Evolutionary conservation across 2,888 invertebrate genomes (phyloP).

Genomic region (Rotaria sp.): DNA sequence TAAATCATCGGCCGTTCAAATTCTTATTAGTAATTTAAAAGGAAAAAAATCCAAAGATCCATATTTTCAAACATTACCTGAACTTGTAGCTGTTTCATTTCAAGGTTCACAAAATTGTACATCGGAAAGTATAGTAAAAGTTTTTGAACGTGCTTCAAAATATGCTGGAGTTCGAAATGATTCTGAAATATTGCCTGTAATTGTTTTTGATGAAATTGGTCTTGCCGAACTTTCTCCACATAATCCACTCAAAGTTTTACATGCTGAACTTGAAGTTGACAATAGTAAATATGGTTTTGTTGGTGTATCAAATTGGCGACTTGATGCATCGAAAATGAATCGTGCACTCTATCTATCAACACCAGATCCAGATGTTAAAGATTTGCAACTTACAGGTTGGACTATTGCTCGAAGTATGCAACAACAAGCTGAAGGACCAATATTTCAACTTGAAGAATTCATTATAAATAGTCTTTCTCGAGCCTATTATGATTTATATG

Average conservation of each 20-base stretch:
- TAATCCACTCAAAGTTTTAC: constrained; percentile 53
- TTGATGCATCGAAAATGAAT: constrained; percentile 54
- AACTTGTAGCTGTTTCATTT: constrained; percentile 46
- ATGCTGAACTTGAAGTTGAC: constrained; percentile 49
- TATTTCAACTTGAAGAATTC: constrained; percentile 39
- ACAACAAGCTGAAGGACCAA: constrained; percentile 43
- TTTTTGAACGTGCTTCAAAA: constrained; percentile 34
- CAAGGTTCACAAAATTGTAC: constrained; percentile 51
- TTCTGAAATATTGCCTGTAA: not conserved
- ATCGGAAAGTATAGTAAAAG: constrained; percentile 44
- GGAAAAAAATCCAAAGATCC: constrained; percentile 46
- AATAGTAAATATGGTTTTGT: constrained; percentile 50
- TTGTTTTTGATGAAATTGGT: constrained; percentile 42
- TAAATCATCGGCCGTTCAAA: constrained; percentile 53
- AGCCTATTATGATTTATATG: not conserved
- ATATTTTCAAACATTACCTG: constrained; percentile 31
- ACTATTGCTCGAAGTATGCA: not conserved
- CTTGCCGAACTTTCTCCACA: constrained; percentile 50
- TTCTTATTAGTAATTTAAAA: constrained; percentile 51
- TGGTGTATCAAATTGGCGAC: constrained; percentile 54
- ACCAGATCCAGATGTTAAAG: constrained; percentile 45
- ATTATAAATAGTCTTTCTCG: not conserved
- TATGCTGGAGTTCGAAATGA: not conserved
- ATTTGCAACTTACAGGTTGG: constrained; percentile 44
- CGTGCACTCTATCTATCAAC: constrained; percentile 50